These are phyloP conservation scores for Synanthedon myopaeformis DNA, from an alignment of 2,888 invertebrate species.

Conservation along the genomic window DNA sequence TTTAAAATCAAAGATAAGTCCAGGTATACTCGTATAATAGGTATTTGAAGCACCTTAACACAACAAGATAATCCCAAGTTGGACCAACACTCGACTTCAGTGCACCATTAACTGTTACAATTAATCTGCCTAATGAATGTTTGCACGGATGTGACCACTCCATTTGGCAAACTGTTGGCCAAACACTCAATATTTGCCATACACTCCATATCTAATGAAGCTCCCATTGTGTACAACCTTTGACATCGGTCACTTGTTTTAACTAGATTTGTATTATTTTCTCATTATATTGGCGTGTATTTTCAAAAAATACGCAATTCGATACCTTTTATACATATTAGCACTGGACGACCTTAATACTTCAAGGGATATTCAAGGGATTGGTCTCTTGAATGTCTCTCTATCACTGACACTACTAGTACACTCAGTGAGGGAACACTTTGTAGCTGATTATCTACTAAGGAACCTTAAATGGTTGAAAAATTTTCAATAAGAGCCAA, in stretches of 20 bases:
- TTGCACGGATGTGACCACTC: conserved; percentile 51
- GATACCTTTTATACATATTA: too few relatives aligned
- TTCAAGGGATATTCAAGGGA: too few relatives aligned
- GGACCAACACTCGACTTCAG: conserved; percentile 35
- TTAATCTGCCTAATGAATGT: conserved; percentile 66
- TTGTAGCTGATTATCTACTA: too few relatives aligned
- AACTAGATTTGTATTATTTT: background rate
- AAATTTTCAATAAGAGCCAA: too few relatives aligned
- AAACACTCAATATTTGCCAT: conserved; percentile 50
- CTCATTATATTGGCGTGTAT: too few relatives aligned
- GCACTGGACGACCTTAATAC: too few relatives aligned
- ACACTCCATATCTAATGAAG: conserved; percentile 57
- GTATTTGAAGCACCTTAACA: background rate
- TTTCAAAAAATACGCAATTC: too few relatives aligned
- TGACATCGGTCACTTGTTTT: background rate
- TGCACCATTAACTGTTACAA: conserved; percentile 55
- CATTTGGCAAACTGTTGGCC: conserved; percentile 45
- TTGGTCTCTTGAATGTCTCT: too few relatives aligned
- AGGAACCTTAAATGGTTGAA: too few relatives aligned
- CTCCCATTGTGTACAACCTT: conserved; percentile 6
- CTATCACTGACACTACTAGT: too few relatives aligned
- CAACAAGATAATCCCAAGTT: conserved; percentile 16
- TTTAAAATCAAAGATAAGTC: too few relatives aligned
- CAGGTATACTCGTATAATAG: background rate
- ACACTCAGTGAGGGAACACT: too few relatives aligned